Conservation (phyloP, 2,113 vertebrate species). For the Neodon shergylaensis region DNA sequence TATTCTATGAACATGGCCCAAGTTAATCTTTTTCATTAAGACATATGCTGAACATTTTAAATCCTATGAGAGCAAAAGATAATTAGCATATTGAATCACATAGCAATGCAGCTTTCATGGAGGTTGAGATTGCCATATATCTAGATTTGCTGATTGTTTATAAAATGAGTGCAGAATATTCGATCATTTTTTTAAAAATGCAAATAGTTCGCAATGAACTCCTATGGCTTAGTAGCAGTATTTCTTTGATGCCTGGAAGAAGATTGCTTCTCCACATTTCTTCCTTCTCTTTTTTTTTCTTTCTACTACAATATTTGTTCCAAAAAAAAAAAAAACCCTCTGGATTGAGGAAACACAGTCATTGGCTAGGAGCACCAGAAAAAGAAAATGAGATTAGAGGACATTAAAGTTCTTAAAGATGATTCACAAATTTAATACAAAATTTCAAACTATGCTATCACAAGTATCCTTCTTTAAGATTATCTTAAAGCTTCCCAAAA, state of each 20-base stretch:
- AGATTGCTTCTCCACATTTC: not conserved
- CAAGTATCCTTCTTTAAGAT: not conserved
- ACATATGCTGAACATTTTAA: constrained; percentile 10
- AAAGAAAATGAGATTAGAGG: not conserved
- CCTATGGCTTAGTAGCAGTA: not conserved
- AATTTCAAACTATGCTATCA: not conserved
- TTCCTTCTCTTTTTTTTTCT: not conserved
- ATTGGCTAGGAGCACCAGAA: not conserved
- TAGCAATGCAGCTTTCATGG: not conserved
- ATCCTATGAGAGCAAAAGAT: constrained; percentile 22
- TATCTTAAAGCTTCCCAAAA: not conserved
- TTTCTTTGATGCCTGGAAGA: not conserved
- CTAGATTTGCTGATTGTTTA: constrained; percentile 38
- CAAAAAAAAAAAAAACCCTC: too few relatives aligned
- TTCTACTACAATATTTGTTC: not conserved
- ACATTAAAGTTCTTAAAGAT: not conserved
- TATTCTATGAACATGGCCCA: not conserved
- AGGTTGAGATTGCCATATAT: not conserved
- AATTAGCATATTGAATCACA: not conserved
- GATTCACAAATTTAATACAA: not conserved
- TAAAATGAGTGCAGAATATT: constrained; percentile 8
- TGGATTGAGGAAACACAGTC: not conserved
- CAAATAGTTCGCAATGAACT: not conserved
- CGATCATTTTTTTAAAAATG: constrained; percentile 29
- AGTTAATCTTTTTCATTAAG: constrained; percentile 41